These are phyloP conservation scores for Enteromius unitaeniatus DNA, from an alignment of 2,797 vertebrate species.

Conservation along the genomic window DNA sequence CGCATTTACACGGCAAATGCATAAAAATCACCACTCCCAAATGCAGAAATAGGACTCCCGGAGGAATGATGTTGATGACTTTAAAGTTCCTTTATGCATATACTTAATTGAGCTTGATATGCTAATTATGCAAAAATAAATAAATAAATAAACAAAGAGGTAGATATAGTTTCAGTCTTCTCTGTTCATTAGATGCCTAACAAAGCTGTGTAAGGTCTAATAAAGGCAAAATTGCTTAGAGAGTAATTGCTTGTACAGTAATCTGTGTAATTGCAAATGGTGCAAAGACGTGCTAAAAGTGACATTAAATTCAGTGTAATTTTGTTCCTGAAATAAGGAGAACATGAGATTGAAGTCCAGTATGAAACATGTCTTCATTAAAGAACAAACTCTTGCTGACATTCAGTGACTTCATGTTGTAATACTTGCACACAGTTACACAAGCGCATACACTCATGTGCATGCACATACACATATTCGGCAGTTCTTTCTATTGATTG, in stretches of 20 bases:
- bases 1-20: neutral
- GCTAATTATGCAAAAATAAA: neutral
- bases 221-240: neutral
- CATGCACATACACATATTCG: neutral
- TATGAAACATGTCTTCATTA: slow-evolving; percentile 20
- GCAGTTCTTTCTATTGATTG: neutral
- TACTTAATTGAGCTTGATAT: neutral
- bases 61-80: neutral
- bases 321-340: slow-evolving; percentile 4
- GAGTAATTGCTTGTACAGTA: slow-evolving; percentile 28
- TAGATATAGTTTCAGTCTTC: neutral
- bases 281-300: neutral
- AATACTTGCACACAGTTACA: slow-evolving; percentile 29
- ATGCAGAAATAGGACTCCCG: neutral
- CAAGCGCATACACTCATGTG: neutral
- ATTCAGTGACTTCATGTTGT: slow-evolving; percentile 5
- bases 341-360: slow-evolving; percentile 11
- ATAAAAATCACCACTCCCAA: neutral
- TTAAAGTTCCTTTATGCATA: neutral
- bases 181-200: neutral
- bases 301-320: slow-evolving; percentile 8
- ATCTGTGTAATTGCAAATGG: slow-evolving; percentile 17
- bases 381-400: slow-evolving; percentile 4
- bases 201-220: neutral
- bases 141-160: neutral